Evolutionary conservation across 2,113 vertebrate genomes (phyloP).

Genomic region (Phocoena sinus): DNA sequence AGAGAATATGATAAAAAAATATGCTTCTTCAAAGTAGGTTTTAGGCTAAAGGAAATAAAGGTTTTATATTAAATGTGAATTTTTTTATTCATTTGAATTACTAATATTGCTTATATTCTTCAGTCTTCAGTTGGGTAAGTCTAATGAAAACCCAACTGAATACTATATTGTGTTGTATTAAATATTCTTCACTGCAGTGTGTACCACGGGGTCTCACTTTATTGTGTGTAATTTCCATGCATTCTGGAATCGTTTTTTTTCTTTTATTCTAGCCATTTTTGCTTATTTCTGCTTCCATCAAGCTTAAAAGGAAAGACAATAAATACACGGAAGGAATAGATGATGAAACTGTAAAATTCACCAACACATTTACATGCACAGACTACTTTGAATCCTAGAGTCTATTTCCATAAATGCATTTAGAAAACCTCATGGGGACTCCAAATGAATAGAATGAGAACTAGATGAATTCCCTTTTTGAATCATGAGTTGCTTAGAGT

Average conservation of each 20-base stretch:
- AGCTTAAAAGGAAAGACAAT: neutral
- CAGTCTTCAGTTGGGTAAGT: neutral
- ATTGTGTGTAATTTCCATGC: neutral
- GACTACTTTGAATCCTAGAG: neutral
- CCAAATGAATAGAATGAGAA: neutral
- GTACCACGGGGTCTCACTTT: neutral
- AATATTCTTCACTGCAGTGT: neutral
- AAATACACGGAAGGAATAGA: neutral
- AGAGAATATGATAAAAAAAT: neutral
- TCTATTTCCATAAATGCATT: slow-evolving; percentile 41
- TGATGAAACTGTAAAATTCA: slow-evolving; percentile 12
- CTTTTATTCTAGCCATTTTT: neutral
- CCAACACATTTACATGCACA: slow-evolving; percentile 38
- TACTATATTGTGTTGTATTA: neutral
- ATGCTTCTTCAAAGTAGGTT: neutral
- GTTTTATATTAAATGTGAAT: neutral
- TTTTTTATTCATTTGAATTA: neutral
- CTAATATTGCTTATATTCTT: neutral
- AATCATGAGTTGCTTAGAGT: slow-evolving; percentile 66
- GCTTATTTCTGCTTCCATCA: neutral
- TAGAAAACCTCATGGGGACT: neutral
- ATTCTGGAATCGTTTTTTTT: neutral
- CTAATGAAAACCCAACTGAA: neutral
- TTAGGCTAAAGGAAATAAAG: neutral
- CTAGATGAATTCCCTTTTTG: slow-evolving; percentile 53